Conservation (phyloP, 2,113 vertebrate species). For the Esox niger region DNA sequence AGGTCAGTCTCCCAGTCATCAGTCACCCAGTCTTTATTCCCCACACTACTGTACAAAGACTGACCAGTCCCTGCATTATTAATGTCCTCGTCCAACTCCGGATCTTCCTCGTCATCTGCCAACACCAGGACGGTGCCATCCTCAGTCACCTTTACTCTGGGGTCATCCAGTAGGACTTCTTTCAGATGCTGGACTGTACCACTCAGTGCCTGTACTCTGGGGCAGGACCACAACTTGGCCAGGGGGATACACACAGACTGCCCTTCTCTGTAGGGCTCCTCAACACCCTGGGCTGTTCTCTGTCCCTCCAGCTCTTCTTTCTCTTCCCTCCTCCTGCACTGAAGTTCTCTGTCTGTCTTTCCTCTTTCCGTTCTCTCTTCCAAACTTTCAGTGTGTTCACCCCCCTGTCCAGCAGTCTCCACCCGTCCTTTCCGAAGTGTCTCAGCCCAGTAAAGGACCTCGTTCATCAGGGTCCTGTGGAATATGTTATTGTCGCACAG, state of each 20-base stretch:
- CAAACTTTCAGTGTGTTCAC: neutral
- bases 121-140: slow-evolving; percentile 73
- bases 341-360: slow-evolving; percentile 2
- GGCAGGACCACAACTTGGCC: slow-evolving; percentile 70
- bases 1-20: neutral
- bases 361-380: too few species aligned
- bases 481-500: slow-evolving; percentile 83
- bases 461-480: slow-evolving; percentile 70
- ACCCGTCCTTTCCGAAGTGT: slow-evolving; percentile 39
- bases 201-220: slow-evolving; percentile 75
- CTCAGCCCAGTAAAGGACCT: slow-evolving; percentile 75
- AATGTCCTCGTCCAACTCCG: slow-evolving; percentile 22
- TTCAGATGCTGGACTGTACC: slow-evolving; percentile 67
- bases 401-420: neutral
- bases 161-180: slow-evolving; percentile 61
- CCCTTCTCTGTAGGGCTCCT: slow-evolving; percentile 53
- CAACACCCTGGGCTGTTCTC: slow-evolving; percentile 9
- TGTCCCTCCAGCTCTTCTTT: neutral
- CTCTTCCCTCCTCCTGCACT: slow-evolving; percentile 18
- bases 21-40: slow-evolving; percentile 18
- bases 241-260: slow-evolving; percentile 77
- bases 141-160: slow-evolving; percentile 64
- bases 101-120: slow-evolving; percentile 37
- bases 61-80: slow-evolving; percentile 3
- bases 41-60: neutral